Evolutionary conservation across 2,888 invertebrate species (phyloP), one percentile per base, ranked within the genome.

Genomic region (Euzetes globulus): DNA sequence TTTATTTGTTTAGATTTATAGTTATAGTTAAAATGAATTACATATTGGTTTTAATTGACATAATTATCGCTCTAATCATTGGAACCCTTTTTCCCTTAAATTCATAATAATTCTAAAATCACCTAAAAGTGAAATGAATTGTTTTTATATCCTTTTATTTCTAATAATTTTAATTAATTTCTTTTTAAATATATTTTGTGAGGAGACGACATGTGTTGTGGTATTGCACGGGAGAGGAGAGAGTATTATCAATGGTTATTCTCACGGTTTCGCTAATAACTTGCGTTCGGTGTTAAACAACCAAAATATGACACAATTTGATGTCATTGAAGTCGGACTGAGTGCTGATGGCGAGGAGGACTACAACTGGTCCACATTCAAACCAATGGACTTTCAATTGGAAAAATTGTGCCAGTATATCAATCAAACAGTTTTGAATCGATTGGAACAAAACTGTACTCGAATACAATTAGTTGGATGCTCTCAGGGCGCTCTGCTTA

Each of bases 151-250:
- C 11, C 4, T 47, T 17, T 47, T 47, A 11, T 47, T 47, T 4
- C 17, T 15, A 17, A 3, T 47, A 47, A 11, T 47, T 47, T 47
- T 55, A 3, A 13, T 55, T 22, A 55, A 55, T 25, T 55, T 9
- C 6, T 55, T 55, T 7, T n/a, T 13, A 33, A 22, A 15, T 29
- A 27, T 33, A 22, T 5, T n/a, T 15, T 68, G 68, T 45, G 41
- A 68, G 19, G 7, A 68, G 6, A 63, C 2, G 22, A 68, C 68
- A 22, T 37, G 41, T 19, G 22, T 68, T 41, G 33, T 68, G 6
- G 22, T 68, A 68, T 22, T 68, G 41, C 68, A 68, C n/a, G 68
- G 68, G 6, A 68, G 68, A 68, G 68, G 68, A 33, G 68, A 68
- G 45, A 41, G 41, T 15, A 37, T 37, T 4, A 0, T n/a, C 15